Percentiles rank a stretch among this genome's conserved stretches.
These are phyloP conservation scores for Myotis findleyi DNA, from an alignment of 2,797 vertebrate species.

Conservation along the genomic window DNA sequence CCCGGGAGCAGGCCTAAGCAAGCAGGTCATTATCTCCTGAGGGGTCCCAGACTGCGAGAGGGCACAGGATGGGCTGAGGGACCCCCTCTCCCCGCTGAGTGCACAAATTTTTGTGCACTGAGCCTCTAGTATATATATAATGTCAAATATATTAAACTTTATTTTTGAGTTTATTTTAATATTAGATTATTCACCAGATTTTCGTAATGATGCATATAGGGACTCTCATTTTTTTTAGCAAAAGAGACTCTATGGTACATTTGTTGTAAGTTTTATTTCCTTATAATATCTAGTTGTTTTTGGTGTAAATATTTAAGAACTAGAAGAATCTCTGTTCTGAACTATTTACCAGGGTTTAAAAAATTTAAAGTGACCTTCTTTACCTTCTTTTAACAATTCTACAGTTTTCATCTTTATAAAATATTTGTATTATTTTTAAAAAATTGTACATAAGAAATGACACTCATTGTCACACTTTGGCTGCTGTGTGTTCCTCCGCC, in stretches of 20 bases:
- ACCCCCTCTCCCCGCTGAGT: too few species aligned
- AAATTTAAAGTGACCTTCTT: neutral
- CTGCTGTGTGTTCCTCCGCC: neutral
- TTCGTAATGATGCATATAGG: neutral
- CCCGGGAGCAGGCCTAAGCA: too few species aligned
- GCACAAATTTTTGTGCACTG: too few species aligned
- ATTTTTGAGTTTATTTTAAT: neutral
- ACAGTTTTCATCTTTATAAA: neutral
- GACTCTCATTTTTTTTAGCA: constrained; percentile 3
- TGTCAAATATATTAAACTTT: neutral
- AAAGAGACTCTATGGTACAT: neutral
- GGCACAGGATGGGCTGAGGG: too few species aligned
- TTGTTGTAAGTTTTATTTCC: constrained; percentile 20
- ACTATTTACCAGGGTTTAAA: neutral
- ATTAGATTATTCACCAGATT: constrained; percentile 40
- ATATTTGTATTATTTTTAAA: neutral
- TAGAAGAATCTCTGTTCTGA: constrained; percentile 35
- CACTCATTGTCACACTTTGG: neutral
- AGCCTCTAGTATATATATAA: neutral
- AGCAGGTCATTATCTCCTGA: too few species aligned
- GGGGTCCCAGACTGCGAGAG: too few species aligned
- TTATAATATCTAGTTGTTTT: constrained; percentile 28
- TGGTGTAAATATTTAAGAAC: neutral
- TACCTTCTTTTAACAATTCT: neutral
- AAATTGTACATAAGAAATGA: neutral